Percentiles rank a stretch among this genome's conserved stretches.
phyloP scores from a whole-genome alignment of 64 coral and sea anemone species.

The Montipora foliosa region DNA sequence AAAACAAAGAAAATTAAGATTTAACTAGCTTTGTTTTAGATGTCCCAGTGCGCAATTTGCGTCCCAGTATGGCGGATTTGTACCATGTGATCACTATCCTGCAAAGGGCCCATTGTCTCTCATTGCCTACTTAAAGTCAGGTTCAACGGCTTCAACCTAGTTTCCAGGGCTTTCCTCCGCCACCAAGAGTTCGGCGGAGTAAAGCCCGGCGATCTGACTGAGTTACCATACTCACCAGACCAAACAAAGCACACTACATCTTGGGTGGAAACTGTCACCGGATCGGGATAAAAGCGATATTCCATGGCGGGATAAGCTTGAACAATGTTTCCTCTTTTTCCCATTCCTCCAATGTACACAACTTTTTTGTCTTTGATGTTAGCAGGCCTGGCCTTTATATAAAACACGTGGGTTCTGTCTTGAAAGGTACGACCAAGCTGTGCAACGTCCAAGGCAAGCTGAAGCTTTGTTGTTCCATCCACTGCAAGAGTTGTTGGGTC shows the following conservation, averaged over 20 bases:
- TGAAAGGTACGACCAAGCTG: slow-evolving; percentile 59
- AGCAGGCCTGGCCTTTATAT: slow-evolving; percentile 33
- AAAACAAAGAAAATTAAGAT: too few species aligned
- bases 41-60: too few species aligned
- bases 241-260: slow-evolving; percentile 61
- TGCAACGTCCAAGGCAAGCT: slow-evolving; percentile 42
- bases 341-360: slow-evolving; percentile 65
- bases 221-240: slow-evolving; percentile 39
- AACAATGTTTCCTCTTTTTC: slow-evolving; percentile 66
- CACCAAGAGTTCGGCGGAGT: too few species aligned
- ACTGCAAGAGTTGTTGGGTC: slow-evolving; percentile 38
- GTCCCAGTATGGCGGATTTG: too few species aligned
- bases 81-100: too few species aligned
- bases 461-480: slow-evolving; percentile 31
- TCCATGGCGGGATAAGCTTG: slow-evolving; percentile 73
- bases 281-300: slow-evolving; percentile 59
- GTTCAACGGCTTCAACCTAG: too few species aligned
- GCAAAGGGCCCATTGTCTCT: too few species aligned
- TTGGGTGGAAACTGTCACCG: slow-evolving; percentile 22
- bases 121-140: too few species aligned
- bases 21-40: too few species aligned
- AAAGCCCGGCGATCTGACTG: too few species aligned
- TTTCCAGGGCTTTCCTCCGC: too few species aligned
- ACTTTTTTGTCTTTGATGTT: not conserved
- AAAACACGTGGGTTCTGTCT: slow-evolving; percentile 55